Percentiles rank a stretch among this genome's conserved stretches.
These are phyloP conservation scores for Pilophorus perplexus DNA, from an alignment of 2,888 invertebrate species.

Conservation along the genomic window DNA sequence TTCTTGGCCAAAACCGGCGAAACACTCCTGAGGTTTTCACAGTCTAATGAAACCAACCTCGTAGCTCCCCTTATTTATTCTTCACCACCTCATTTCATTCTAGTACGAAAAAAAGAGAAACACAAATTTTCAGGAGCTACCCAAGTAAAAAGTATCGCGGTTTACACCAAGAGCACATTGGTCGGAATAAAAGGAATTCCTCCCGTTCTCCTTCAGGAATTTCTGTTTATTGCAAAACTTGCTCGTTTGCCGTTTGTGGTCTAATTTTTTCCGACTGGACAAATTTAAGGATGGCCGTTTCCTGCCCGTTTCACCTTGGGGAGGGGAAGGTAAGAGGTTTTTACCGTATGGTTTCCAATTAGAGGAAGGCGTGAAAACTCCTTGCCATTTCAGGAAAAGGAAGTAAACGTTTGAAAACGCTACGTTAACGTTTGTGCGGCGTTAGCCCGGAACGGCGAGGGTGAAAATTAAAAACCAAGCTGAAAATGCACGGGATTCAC, in stretches of 20 bases:
- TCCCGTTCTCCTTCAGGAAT: conserved; percentile 28
- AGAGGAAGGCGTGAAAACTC: conserved; percentile 25
- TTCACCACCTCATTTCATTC: not conserved
- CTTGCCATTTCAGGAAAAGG: conserved; percentile 19
- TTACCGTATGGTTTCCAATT: conserved; percentile 36
- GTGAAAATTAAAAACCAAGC: conserved; percentile 27
- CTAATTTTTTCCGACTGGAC: conserved; percentile 36
- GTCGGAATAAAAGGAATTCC: conserved; percentile 32
- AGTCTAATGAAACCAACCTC: conserved; percentile 30
- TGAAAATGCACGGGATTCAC: conserved; percentile 7
- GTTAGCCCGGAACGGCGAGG: conserved; percentile 1
- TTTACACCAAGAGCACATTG: conserved; percentile 11
- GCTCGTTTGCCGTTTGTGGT: conserved; percentile 32
- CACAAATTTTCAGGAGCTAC: too few species aligned
- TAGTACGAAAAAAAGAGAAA: too few species aligned
- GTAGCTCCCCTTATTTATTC: conserved; percentile 21
- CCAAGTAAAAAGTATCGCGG: conserved; percentile 8
- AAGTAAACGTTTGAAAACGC: too few species aligned
- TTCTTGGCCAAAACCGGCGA: not conserved
- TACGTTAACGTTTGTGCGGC: not conserved
- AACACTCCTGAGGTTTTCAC: conserved; percentile 7
- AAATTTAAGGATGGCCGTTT: conserved; percentile 26
- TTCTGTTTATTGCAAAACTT: conserved; percentile 35
- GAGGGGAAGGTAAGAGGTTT: conserved; percentile 1
- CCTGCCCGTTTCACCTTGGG: not conserved